A percentile compares a stretch with the other conserved stretches of the same genome.
phyloP scores from a whole-genome alignment of 2,888 invertebrate species.

The Aproaerema taeniolella region DNA sequence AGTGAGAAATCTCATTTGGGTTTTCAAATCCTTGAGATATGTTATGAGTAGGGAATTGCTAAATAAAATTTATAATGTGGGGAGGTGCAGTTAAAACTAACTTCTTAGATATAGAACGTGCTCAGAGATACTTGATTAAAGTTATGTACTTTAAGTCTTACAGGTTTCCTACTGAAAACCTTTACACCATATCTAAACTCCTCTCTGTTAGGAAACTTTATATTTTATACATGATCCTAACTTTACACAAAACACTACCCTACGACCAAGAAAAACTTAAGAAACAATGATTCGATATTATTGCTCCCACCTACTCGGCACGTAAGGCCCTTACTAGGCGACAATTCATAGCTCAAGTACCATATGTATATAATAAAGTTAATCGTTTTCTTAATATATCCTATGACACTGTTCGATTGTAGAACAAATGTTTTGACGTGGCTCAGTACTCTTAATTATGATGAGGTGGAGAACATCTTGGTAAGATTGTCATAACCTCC shows the following conservation, averaged over 20 bases:
- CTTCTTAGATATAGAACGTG: constrained; percentile 4
- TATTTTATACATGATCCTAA: background rate
- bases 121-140: constrained; percentile 16
- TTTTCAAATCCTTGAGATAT: constrained; percentile 7
- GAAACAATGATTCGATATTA: background rate
- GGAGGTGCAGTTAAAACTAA: too few relatives aligned
- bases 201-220: constrained; percentile 1
- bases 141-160: constrained; percentile 10
- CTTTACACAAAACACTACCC: background rate
- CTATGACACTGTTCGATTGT: background rate
- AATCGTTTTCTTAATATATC: background rate
- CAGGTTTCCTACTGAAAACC: constrained; percentile 9
- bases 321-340: background rate
- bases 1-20: too few relatives aligned
- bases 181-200: constrained; percentile 3
- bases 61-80: background rate
- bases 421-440: background rate
- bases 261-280: background rate
- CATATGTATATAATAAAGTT: background rate
- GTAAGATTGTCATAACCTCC: too few relatives aligned
- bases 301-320: background rate
- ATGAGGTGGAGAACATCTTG: background rate
- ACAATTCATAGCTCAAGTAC: background rate
- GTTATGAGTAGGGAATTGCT: background rate
- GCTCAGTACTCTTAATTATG: background rate